Base-by-base conservation (phyloP, 2,888 invertebrate genomes). In the Stenoptilia bipunctidactyla region DNA sequence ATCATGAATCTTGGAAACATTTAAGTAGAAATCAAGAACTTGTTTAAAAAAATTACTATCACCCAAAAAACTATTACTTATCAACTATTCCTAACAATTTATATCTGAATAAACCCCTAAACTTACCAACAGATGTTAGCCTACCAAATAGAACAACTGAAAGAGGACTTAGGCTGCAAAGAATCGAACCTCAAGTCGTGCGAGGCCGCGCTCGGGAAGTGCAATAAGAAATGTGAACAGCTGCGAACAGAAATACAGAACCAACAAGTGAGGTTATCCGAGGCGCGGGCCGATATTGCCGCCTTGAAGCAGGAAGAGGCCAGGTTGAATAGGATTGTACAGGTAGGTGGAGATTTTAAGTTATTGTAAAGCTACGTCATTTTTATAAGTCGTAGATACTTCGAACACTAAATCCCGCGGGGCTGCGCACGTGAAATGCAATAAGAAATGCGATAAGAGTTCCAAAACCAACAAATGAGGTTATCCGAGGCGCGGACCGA, bases 141-240 rank as follows among this genome's bases (percentile, higher is more conserved):
- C 1, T 85, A 86, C 58, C 94, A 96, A 77, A 89, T 91, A 39
- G 92, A 92, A 58, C 94, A 94, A 61, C 71, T 95, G n/a, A 93
- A 92, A 64, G 93, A 93, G 49, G 93, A 94, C 55, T 89, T 94
- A 35, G 85, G 88, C 25, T 79, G 83, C 45, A 93, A 93, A 57
- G 94, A 95, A 56, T 85, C 86, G 1, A 87, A 88, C 1, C 79
- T 94, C 34, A 86, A 88, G 43, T 86, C 88, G 27, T 89, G 92
- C 46, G 90, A 92, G 48, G 84, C 85, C 41, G 66, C 82, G 1
- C 79, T 90, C n/a, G 84, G 87, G 33, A 88, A 89, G 47, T 75
- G 89, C 40, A 88, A 89, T 58, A 90, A 89, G 59, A 90, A 88
- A 51, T 88, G 88, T 50, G 92, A 92, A 40, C 85, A 86, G 14